Evolutionary conservation across 2,888 invertebrate genomes (phyloP), one percentile per base, ranked within the genome.

Genomic region (Aelia acuminata): DNA sequence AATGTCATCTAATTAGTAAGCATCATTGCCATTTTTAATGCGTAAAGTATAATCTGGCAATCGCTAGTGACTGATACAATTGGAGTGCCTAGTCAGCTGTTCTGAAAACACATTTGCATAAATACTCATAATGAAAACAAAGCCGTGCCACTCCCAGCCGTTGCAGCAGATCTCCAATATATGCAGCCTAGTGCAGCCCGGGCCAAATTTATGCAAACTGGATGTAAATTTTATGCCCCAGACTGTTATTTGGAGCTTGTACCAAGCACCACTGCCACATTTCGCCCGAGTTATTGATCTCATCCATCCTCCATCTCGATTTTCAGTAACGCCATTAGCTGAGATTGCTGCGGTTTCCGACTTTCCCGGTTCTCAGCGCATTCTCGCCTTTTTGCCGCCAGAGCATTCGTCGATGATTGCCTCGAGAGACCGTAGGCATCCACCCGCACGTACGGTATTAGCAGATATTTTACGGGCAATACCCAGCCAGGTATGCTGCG

Each of bases 401-500:
- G 43, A 39, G 22, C 39, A 80, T 47, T 22, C 80, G 39, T n/a
- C 43, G n/a, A 43, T 80, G 80, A 80, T 80, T 80, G 80, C 43
- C 20, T 80, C 43, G 22, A 47, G 80, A n/a, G 80, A 80, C 43
- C 80, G 80, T 80, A 47, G 80, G 43, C 80, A 39, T 47, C 43
- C n/a, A 80, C 80, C 39, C 80, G 80, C 80, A 80, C 80, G 80
- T 80, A 39, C 80, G 80, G 43, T 80, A 80, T 80, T 80, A 80
- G 80, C 43, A 47, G 80, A 43, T 80, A 43, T 80, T 80, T 39
- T 80, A 43, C 43, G 43, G 80, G 63, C 63, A 70, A 70, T 70
- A 70, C 63, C 63, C 63, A 35, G 31, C 10, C 63, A 70, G 31
- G 31, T 63, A 70, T 70, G 63, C 35, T 35, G 63, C 63, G 35